Base-by-base conservation (phyloP, 2,888 invertebrate species). In the Drosophila lutescens region DNA sequence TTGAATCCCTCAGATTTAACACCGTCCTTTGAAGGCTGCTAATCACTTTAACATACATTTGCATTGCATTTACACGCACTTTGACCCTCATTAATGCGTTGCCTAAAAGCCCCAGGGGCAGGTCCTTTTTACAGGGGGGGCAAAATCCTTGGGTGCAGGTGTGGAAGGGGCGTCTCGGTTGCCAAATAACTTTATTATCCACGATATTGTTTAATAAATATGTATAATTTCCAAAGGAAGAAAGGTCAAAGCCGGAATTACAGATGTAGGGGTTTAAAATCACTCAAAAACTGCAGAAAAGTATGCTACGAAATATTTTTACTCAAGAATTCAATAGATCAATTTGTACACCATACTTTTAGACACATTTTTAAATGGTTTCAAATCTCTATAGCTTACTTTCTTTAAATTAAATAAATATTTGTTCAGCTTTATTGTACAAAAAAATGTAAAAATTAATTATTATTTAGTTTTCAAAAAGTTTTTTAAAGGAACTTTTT, bases 41-140 rank as follows among this genome's bases (percentile, higher is more conserved):
- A 90, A 89, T 90, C 89, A 79, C 80, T 89, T 87, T 89, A 89
- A 86, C 90, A 90, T 89, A 89, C 79, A 89, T 89, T 89, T 89
- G 89, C 90, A 89, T 90, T 85, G 81, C 79, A 88, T 88, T 90
- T 89, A 89, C 80, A 78, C 88, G 83, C 86, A 72, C 75, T 86
- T 86, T 89, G 89, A 89, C 87, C 84, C 88, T 89, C 84, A 88
- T 87, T 89, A 89, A 61, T 62, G 58, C 46, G 44, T 40, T 34
- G 59, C 55, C 62, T 44, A 58, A 17, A 44, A 56, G 62, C 78
- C 77, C 83, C 40, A 80, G 84, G 84, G 79, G 74, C 63, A 81
- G 50, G 65, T 51, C 58, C 72, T 66, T 82, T 78, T 72, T 68
- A 51, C 26, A 23, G 10, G 15, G 36, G 26, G 32, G 10, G 20